Percentiles rank a stretch among this genome's conserved stretches.
Evolutionary conservation across 1,140 invertebrate species (phyloP).

Genomic region (Drosophila seguyi): DNA sequence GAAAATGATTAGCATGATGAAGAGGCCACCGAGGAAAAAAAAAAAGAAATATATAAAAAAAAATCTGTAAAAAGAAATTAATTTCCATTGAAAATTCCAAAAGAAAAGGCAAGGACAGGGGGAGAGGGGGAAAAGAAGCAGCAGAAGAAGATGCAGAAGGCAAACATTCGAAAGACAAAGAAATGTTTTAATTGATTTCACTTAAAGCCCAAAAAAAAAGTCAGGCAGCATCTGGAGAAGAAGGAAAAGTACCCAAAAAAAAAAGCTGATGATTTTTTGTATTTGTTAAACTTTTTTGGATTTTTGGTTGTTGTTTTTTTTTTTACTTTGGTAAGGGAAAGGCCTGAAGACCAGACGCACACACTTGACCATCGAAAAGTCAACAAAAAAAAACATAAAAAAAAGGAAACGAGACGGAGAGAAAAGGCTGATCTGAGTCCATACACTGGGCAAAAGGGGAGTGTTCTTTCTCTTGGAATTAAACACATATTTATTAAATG

Average conservation of each 20-base stretch:
- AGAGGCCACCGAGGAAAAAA: constrained; percentile 3
- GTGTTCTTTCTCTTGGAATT: too few relatives aligned
- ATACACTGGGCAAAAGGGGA: neutral
- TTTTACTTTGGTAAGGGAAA: constrained; percentile 27
- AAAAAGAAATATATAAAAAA: constrained; percentile 22
- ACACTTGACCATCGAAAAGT: constrained; percentile 74
- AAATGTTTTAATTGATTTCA: constrained; percentile 84
- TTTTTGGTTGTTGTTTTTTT: constrained; percentile 33
- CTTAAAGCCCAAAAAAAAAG: constrained; percentile 73
- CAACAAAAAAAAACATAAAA: constrained; percentile 37
- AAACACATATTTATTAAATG: neutral
- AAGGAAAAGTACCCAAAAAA: constrained; percentile 58
- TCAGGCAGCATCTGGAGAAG: constrained; percentile 37
- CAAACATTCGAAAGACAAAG: constrained; percentile 79
- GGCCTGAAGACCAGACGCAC: constrained; percentile 47
- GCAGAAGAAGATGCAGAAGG: constrained; percentile 55
- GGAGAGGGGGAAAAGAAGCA: constrained; percentile 10
- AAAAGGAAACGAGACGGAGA: neutral
- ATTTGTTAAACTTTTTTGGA: constrained; percentile 45
- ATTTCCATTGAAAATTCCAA: constrained; percentile 80
- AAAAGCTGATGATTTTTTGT: constrained; percentile 55
- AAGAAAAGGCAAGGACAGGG: constrained; percentile 45
- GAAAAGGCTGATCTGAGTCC: constrained; percentile 3
- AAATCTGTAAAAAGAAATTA: constrained; percentile 65
- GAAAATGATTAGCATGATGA: constrained; percentile 70